Percentiles rank a stretch among this genome's conserved stretches.
Evolutionary conservation across 2,113 vertebrate genomes (phyloP).

Genomic region (Gymnogyps californianus): DNA sequence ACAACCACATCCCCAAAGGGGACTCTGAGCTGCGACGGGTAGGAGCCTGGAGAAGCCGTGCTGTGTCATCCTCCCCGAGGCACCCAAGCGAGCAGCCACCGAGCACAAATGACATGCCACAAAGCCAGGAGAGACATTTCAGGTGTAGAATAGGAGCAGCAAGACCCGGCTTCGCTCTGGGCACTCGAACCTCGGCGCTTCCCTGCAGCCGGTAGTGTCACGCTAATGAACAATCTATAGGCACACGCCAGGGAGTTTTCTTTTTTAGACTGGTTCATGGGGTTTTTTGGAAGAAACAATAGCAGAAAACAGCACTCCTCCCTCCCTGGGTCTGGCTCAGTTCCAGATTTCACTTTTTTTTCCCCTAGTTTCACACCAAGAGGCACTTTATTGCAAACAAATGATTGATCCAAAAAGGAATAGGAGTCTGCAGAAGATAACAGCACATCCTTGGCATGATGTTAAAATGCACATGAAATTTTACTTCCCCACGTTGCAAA

Average conservation of each 20-base stretch:
- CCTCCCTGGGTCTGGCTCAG: neutral
- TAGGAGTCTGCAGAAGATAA: neutral
- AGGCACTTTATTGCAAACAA: neutral
- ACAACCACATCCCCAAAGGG: fast-evolving
- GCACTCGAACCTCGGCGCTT: neutral
- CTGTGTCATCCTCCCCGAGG: neutral
- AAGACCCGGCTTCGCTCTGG: neutral
- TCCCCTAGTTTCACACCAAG: neutral
- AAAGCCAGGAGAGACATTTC: neutral
- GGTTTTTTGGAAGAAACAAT: neutral
- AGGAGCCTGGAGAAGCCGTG: neutral
- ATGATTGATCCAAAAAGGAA: neutral
- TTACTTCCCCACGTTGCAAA: neutral
- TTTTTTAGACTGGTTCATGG: neutral
- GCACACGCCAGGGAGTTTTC: neutral
- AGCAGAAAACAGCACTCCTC: neutral
- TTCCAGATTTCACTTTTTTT: neutral
- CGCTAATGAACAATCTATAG: neutral
- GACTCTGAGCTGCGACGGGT: fast-evolving
- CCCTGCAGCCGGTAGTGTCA: fast-evolving
- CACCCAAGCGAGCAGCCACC: neutral
- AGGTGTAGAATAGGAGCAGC: neutral
- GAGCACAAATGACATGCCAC: fast-evolving
- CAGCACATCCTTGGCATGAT: neutral
- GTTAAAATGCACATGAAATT: fast-evolving